Base-by-base conservation (phyloP, 2,113 vertebrate genomes). In the Uria aalge region DNA sequence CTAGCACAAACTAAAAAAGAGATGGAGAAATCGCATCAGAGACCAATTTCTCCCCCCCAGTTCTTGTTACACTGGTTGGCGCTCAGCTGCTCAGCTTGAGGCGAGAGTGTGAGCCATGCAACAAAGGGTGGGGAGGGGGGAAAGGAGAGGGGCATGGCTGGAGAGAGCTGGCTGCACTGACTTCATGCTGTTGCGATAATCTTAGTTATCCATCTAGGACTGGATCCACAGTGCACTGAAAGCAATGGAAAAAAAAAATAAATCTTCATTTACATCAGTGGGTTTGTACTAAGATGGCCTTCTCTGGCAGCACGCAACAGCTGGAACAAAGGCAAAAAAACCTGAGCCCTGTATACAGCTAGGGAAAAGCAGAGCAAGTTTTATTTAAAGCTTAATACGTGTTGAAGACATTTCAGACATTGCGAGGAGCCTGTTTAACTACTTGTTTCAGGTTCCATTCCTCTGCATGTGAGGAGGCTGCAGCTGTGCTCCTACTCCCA, bases 151-250 rank as follows among this genome's bases (percentile, higher is more conserved):
- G 27, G 19, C 48, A 91, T 5, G 24, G 32, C 8, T 50, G 9
- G 13, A 73, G 2, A 77, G 48, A 95, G 47, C 34, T 90, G 79
- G n/a, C 76, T 89, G 84, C 69, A 89, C 94, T 91, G 73, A 97
- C 95, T 95, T 92, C 60, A 40, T 62, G 26, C 40, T 84, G 76
- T 45, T 78, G 91, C 45, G 60, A 79, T 52, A 94, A 95, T 78
- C 84, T 78, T 80, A 81, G 43, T 91, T 95, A 92, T 68, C 52
- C 80, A 4, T 87, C 56, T 92, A 94, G 69, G 86, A 60, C 66
- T 73, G 92, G 72, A 93, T 95, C 82, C 94, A 86, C 43, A 71
- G 52, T 62, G 16, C 43, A 40, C 85, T 93, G 88, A 88, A 96
- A 93, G 52, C 82, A 95, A 81, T 34, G 63, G 66, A 41, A 76